Evolutionary conservation across 64 coral and sea anemone genomes (phyloP).

Genomic region (Pocillopora verrucosa): DNA sequence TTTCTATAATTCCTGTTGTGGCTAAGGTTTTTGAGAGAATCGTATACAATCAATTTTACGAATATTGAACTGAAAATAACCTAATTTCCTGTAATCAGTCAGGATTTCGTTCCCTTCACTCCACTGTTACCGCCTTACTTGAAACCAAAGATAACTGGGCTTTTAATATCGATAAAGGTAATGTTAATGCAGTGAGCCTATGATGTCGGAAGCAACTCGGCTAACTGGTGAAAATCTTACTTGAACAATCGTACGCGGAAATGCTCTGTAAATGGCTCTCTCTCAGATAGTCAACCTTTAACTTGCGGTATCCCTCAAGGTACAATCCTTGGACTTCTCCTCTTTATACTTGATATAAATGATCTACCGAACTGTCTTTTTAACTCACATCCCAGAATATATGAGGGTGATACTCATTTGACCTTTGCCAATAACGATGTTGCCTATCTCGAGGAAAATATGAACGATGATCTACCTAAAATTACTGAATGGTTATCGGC

Average conservation of each 20-base stretch:
- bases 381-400: slow-evolving; percentile 41
- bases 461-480: too few relatives aligned
- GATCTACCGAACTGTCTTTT: slow-evolving; percentile 42
- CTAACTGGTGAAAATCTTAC: slow-evolving; percentile 9
- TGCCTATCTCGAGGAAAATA: too few relatives aligned
- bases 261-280: too few relatives aligned
- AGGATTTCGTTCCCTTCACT: slow-evolving; percentile 27
- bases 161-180: slow-evolving; percentile 24
- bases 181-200: slow-evolving; percentile 13
- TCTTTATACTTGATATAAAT: slow-evolving; percentile 52
- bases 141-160: slow-evolving; percentile 16
- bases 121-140: slow-evolving; percentile 35
- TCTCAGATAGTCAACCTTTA: too few relatives aligned
- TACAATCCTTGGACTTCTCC: slow-evolving; percentile 38
- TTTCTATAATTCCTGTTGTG: too few relatives aligned
- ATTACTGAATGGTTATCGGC: too few relatives aligned
- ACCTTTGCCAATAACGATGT: too few relatives aligned
- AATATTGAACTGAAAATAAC: too few relatives aligned
- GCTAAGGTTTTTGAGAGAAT: too few relatives aligned
- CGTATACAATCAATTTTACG: too few relatives aligned
- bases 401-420: slow-evolving; percentile 35
- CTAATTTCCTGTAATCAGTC: slow-evolving; percentile 22
- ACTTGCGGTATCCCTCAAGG: too few relatives aligned
- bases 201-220: slow-evolving; percentile 14
- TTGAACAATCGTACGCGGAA: too few relatives aligned